Base-by-base conservation (phyloP, 1,140 invertebrate genomes). In the Drosophila simulans region DNA sequence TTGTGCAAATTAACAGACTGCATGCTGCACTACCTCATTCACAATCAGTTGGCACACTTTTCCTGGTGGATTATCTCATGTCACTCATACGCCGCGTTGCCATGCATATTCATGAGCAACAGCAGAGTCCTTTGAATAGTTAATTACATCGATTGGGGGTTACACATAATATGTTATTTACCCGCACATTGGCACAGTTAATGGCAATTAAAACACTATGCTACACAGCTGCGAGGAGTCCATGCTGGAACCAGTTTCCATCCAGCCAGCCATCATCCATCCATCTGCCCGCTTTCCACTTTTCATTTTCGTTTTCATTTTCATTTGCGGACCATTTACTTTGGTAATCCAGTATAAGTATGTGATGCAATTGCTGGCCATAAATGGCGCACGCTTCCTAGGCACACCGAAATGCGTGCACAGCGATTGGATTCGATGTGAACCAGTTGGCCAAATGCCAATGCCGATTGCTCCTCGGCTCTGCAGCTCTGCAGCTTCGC, bases 391-490 rank as follows among this genome's bases (percentile, higher is more conserved):
- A 76, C 52, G 69, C 83, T 86, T 86, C 82, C 82, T 86, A 88
- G 84, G 80, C 82, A 71, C 56, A 48, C 31, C 22, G 48, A 37
- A 73, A 73, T 59, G 68, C 74, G 79, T 57, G 54, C 40, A 35
- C 35, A 62, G 37, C 60, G 48, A 69, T 69, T 52, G 45, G 63
- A 51, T 65, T 64, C 48, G n/a, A 60, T 45, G 7, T 75, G 71
- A 88, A 88, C 83, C 83, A 88, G 83, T 88, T 88, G 58, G 75
- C 83, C 83, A 88, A 88, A 88, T 88, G 83, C 83, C 83, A 88
- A 88, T 88, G 83, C 83, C 83, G 86, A 68, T 73, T 81, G 78
- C 66, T 49, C n/a, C 66, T 49, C 11, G 43, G 22, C 43, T 43
- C 25, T 10, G 11, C 48, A 35, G 11, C 45, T 59, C 31, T 20